Conservation (phyloP, 2,888 invertebrate genomes). For the Brassicogethes aeneus region DNA sequence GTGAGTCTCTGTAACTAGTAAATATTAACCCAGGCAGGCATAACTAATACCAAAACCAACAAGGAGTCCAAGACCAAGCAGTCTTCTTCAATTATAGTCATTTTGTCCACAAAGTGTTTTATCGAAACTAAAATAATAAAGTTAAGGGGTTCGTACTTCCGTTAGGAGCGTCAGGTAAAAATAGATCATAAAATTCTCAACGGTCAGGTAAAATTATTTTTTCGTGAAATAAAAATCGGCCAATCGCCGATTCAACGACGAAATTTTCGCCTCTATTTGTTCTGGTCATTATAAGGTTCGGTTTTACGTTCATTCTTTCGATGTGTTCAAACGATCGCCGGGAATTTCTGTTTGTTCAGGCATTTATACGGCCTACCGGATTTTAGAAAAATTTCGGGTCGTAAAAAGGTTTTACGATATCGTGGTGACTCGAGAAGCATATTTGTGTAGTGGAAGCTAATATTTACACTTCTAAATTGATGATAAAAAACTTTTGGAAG, state of each 20-base stretch:
- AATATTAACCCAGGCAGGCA: conserved; percentile 1
- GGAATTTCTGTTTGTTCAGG: not conserved
- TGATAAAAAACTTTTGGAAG: too few relatives aligned
- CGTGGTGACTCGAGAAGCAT: too few relatives aligned
- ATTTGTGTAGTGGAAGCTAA: too few relatives aligned
- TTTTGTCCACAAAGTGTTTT: too few relatives aligned
- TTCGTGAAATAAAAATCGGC: not conserved
- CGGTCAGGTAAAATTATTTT: not conserved
- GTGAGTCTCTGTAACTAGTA: not conserved
- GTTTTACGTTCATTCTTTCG: not conserved
- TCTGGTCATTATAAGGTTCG: not conserved
- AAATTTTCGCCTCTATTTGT: not conserved
- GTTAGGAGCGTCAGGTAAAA: too few relatives aligned
- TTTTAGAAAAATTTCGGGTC: conserved; percentile 5
- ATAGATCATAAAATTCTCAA: not conserved
- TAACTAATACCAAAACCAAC: not conserved
- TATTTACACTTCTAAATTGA: too few relatives aligned
- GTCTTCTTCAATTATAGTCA: too few relatives aligned
- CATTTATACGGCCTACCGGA: conserved; percentile 6
- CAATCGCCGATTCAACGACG: not conserved
- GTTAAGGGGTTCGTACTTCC: too few relatives aligned
- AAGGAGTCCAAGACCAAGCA: too few relatives aligned
- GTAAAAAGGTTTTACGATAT: too few relatives aligned
- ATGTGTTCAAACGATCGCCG: not conserved
- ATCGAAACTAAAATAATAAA: too few relatives aligned